Percentiles rank a stretch among this genome's conserved stretches.
phyloP scores from a whole-genome alignment of 1,140 invertebrate species.

The Zaprionus lachaisei region DNA sequence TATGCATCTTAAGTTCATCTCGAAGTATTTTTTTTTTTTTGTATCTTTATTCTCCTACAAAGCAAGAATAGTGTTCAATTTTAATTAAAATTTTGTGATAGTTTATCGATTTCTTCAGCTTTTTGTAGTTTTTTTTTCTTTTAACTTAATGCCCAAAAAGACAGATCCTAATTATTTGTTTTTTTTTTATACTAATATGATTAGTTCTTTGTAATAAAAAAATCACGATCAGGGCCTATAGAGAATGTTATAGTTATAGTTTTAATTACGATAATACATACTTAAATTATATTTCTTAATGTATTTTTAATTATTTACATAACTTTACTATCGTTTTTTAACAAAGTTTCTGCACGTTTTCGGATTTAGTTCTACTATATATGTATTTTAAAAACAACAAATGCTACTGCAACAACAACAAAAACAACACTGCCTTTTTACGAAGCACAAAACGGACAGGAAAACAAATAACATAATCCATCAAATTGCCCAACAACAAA shows the following conservation, averaged over 20 bases:
- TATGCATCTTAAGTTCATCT: conserved; percentile 5
- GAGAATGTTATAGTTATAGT: conserved; percentile 68
- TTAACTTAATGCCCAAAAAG: conserved; percentile 38
- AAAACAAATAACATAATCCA: conserved; percentile 36
- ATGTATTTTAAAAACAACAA: conserved; percentile 44
- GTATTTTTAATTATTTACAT: conserved; percentile 7
- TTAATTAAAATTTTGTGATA: conserved; percentile 71
- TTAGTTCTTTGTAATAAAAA: conserved; percentile 19
- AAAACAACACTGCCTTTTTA: conserved; percentile 78
- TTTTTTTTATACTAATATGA: conserved; percentile 12
- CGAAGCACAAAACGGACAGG: conserved; percentile 51
- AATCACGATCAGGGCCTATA: conserved; percentile 65
- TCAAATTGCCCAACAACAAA: conserved; percentile 43
- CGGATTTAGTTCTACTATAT: conserved; percentile 33
- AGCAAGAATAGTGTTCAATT: conserved; percentile 72
- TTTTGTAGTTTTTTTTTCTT: conserved; percentile 3
- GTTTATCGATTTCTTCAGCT: conserved; percentile 49
- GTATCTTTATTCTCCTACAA: conserved; percentile 37
- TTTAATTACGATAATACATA: conserved; percentile 42
- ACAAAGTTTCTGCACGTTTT: conserved; percentile 17
- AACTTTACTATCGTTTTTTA: conserved; percentile 14
- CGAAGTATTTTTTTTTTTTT: conserved; percentile 18
- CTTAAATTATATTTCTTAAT: conserved; percentile 17
- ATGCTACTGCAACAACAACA: conserved; percentile 54
- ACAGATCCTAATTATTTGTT: conserved; percentile 33